These are phyloP conservation scores for Ptychadena robeensis DNA, from an alignment of 2,797 vertebrate species.

Conservation along the genomic window DNA sequence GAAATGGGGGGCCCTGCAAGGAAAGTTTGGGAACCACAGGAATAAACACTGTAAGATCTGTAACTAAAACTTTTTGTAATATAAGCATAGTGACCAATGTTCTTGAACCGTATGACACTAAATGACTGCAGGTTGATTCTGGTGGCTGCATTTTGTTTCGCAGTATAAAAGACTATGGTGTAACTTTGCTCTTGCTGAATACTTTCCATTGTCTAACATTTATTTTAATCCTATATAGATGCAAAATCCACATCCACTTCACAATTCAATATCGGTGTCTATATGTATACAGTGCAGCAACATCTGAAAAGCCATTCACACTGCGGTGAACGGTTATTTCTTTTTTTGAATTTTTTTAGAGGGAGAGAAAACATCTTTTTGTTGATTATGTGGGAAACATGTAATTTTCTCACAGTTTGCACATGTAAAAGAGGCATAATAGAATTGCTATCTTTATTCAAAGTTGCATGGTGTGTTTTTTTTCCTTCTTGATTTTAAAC, in stretches of 20 bases:
- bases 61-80: too few species aligned
- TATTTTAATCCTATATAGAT: neutral
- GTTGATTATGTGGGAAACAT: slow-evolving; percentile 86
- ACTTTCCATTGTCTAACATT: neutral
- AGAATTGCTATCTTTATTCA: slow-evolving; percentile 87
- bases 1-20: too few species aligned
- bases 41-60: too few species aligned
- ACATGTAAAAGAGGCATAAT: slow-evolving; percentile 82
- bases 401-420: slow-evolving; percentile 89
- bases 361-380: slow-evolving; percentile 83
- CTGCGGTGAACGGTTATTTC: slow-evolving; percentile 75
- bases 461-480: slow-evolving; percentile 74
- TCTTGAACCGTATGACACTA: neutral
- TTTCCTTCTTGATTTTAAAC: slow-evolving; percentile 76
- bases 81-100: too few species aligned
- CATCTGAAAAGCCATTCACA: slow-evolving; percentile 70
- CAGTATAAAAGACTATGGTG: neutral
- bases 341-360: slow-evolving; percentile 60
- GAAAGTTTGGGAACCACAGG: too few species aligned
- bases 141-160: neutral
- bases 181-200: neutral
- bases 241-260: neutral
- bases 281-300: slow-evolving; percentile 8
- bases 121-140: neutral
- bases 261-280: slow-evolving; percentile 14